phyloP scores from a whole-genome alignment of 2,113 vertebrate species.

The Regulus satrapa region DNA sequence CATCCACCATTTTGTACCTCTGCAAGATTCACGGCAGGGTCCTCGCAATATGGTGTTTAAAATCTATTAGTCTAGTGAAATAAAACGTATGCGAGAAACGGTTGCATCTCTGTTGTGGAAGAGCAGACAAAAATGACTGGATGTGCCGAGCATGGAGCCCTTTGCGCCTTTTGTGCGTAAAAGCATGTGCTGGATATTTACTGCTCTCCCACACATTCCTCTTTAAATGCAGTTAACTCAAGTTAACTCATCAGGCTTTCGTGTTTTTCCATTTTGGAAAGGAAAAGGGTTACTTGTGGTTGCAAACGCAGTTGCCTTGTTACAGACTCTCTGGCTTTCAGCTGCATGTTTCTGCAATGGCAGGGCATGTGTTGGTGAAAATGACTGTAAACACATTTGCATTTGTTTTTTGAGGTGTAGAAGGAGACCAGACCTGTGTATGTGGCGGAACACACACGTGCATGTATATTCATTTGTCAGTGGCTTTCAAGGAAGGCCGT shows the following conservation, averaged over 20 bases:
- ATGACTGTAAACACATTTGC: not conserved
- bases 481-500: slow-evolving; percentile 6
- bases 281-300: slow-evolving; percentile 11
- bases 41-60: slow-evolving; percentile 74
- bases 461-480: not conserved
- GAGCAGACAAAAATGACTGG: not conserved
- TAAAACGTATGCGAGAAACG: not conserved
- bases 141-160: not conserved
- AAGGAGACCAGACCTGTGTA: not conserved
- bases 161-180: slow-evolving; percentile 28
- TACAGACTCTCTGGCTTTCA: not conserved
- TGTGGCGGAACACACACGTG: not conserved
- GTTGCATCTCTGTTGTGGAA: not conserved
- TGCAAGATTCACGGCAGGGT: slow-evolving; percentile 61
- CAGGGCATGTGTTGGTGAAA: not conserved
- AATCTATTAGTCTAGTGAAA: slow-evolving; percentile 27
- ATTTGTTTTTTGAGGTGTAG: not conserved
- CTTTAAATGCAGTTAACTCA: not conserved
- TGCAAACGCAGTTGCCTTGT: not conserved
- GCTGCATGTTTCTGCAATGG: not conserved
- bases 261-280: not conserved
- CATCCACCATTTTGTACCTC: slow-evolving; percentile 85
- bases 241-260: not conserved
- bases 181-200: slow-evolving; percentile 25
- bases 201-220: not conserved